A percentile compares a stretch with the other conserved stretches of the same genome.
These are phyloP conservation scores for Coilia nasus DNA, from an alignment of 2,797 vertebrate genomes.

Conservation along the genomic window DNA sequence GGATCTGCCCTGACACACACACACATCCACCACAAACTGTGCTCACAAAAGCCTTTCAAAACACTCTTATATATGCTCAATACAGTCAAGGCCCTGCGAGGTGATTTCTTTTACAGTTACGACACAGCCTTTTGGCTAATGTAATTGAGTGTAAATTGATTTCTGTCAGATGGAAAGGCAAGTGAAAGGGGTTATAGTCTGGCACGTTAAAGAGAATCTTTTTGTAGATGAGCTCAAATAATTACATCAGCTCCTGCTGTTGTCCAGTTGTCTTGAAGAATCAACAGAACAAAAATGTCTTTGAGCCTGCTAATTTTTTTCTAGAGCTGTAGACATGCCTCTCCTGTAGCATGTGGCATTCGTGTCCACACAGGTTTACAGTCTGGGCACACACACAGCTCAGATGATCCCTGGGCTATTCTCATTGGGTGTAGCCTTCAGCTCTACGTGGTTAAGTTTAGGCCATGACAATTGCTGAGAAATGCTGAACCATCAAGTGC, in stretches of 20 bases:
- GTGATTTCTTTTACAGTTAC: not conserved
- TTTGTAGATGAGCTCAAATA: not conserved
- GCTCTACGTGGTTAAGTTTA: slow-evolving; percentile 45
- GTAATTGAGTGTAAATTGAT: not conserved
- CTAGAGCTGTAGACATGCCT: not conserved
- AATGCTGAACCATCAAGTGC: slow-evolving; percentile 50
- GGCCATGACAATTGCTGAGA: slow-evolving; percentile 45
- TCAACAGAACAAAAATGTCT: not conserved
- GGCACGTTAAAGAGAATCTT: not conserved
- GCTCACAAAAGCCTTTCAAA: not conserved
- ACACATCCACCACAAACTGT: not conserved
- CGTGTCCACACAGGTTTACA: not conserved
- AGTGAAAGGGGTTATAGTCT: not conserved
- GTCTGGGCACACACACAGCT: not conserved
- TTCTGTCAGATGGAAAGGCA: not conserved
- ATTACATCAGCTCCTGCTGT: not conserved
- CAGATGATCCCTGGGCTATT: slow-evolving; percentile 19
- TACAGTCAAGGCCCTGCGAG: not conserved
- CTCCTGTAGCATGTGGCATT: too few relatives aligned
- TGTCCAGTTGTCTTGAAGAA: not conserved
- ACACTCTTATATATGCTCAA: not conserved
- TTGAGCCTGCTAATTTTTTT: not conserved
- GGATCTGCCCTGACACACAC: not conserved
- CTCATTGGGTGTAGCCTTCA: not conserved
- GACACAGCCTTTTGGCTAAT: not conserved